A percentile compares a stretch with the other conserved stretches of the same genome.
These are phyloP conservation scores for Apoda limacodes DNA, from an alignment of 2,888 invertebrate genomes.

Conservation along the genomic window DNA sequence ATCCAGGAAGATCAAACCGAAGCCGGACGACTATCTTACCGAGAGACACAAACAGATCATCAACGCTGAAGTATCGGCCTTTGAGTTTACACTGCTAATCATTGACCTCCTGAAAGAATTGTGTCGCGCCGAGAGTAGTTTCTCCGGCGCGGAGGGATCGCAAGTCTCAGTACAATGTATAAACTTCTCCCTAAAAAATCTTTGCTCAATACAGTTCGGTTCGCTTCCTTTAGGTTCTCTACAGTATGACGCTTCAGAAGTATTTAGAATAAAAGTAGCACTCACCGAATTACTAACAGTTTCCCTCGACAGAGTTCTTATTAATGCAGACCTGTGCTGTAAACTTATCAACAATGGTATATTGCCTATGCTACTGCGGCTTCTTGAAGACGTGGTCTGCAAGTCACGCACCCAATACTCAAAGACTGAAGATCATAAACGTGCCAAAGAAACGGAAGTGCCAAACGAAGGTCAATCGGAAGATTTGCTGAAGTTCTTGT, in stretches of 20 bases:
- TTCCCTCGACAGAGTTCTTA: conserved; percentile 65
- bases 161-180: conserved; percentile 70
- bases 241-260: conserved; percentile 38
- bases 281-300: conserved; percentile 69
- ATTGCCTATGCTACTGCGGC: conserved; percentile 70
- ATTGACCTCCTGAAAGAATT: conserved; percentile 67
- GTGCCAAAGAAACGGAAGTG: conserved; percentile 28
- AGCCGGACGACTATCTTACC: conserved; percentile 64
- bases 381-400: conserved; percentile 67
- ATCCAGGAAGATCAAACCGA: conserved; percentile 48
- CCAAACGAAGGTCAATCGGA: conserved; percentile 50
- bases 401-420: conserved; percentile 39
- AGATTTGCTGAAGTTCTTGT: conserved; percentile 69
- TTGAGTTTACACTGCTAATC: conserved; percentile 69
- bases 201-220: conserved; percentile 72
- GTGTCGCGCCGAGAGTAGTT: conserved; percentile 62
- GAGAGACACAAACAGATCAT: conserved; percentile 64
- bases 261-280: conserved; percentile 63
- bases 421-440: conserved; percentile 26
- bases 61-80: conserved; percentile 59
- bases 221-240: conserved; percentile 41
- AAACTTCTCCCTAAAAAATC: conserved; percentile 70
- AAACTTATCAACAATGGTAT: conserved; percentile 71
- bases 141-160: conserved; percentile 63
- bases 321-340: conserved; percentile 63